phyloP scores from a whole-genome alignment of 2,888 invertebrate species.

The Syrista parreyssii region DNA sequence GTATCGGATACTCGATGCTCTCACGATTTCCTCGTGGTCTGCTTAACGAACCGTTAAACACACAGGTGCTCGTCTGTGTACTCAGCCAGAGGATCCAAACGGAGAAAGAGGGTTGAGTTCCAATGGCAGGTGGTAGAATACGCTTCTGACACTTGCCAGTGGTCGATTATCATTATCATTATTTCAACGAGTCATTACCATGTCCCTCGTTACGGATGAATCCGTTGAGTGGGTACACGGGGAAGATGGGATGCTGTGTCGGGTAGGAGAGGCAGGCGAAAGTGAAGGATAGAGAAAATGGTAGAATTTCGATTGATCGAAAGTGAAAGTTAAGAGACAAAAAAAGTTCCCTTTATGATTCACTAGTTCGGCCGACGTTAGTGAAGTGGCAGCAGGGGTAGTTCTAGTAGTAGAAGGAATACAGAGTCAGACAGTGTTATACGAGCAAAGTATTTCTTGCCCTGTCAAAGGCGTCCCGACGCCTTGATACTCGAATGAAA shows the following conservation, averaged over 20 bases:
- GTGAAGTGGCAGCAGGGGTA: background rate
- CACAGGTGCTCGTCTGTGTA: background rate
- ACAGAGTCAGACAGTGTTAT: too few relatives aligned
- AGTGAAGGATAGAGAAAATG: background rate
- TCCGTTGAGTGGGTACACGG: too few relatives aligned
- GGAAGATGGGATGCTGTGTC: too few relatives aligned
- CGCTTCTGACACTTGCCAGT: too few relatives aligned
- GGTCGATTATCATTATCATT: too few relatives aligned
- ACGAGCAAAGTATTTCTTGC: background rate
- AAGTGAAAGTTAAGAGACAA: background rate
- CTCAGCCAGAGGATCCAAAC: background rate
- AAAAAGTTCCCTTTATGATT: background rate
- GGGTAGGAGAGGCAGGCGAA: too few relatives aligned
- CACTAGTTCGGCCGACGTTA: background rate
- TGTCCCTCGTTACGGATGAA: too few relatives aligned
- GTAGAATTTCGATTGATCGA: background rate
- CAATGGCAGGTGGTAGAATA: too few relatives aligned
- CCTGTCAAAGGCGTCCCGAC: background rate
- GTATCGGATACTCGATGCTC: background rate
- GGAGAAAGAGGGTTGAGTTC: too few relatives aligned
- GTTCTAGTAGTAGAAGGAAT: too few relatives aligned
- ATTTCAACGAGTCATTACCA: too few relatives aligned
- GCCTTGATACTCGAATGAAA: background rate
- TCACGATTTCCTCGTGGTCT: background rate
- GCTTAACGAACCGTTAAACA: background rate